Base-by-base conservation (phyloP, 2,797 vertebrate genomes). In the Gymnopithys bicolor region DNA sequence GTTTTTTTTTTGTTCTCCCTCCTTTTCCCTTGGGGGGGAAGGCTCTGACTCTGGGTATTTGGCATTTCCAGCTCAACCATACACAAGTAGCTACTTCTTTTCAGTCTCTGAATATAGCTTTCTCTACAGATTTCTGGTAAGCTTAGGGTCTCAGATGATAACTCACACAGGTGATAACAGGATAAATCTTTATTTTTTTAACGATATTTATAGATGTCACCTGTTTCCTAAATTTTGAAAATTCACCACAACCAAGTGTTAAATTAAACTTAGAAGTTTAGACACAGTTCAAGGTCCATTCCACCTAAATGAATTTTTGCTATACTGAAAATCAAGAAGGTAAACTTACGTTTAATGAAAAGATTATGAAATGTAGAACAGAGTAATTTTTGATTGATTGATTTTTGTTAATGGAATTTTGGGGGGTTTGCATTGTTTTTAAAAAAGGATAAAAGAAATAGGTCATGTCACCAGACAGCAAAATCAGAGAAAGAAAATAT, bases 401-500 rank as follows among this genome's bases (percentile, higher is more conserved):
- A 51, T 52, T 52, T 52, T 52, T 32, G 11, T 18, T 30, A 3
- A 32, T 45, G 17, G 1, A 8, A 39, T 27, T 81, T 35, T 79
- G 23, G 4, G 5, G 2, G 2, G 0, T 4, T 11, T 17, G 22
- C 10, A 3, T 1, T 22, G 30, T 11, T 60, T 60, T 73, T 56
- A 37, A 70, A 25, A 77, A 84, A 63, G 19, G 58, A 62, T 81
- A 35, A 71, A 85, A 22, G 46, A 68, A 91, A 80, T 45, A 51
- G 13, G 18, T 62, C 43, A 45, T 27, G 28, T 53, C 33, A 49
- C 8, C 16, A 63, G 32, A 75, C 5, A 89, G 22, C 3, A 82
- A 93, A 87, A 66, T 35, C 52, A 89, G 35, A 80, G 59, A 49
- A 81, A 76, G 19, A 81, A 86, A 93, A 73, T 62, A 85, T 76